Conservation (phyloP, 2,797 vertebrate species). For the Siniperca undulata region DNA sequence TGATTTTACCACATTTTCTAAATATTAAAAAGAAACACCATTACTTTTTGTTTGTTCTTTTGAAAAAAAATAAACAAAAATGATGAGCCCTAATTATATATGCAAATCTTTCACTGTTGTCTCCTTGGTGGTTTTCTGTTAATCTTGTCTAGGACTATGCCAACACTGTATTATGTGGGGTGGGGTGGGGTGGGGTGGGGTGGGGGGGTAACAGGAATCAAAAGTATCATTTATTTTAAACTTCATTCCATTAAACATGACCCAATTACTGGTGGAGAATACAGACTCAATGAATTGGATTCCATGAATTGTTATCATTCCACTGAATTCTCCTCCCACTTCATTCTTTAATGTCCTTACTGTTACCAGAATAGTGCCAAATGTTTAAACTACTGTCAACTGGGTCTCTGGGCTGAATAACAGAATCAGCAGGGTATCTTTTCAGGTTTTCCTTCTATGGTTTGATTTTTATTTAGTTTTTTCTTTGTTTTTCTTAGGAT, state of each 20-base stretch:
- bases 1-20: neutral
- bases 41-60: neutral
- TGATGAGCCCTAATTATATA: constrained; percentile 1
- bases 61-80: neutral
- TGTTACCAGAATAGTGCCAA: constrained; percentile 25
- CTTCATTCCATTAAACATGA: neutral
- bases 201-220: neutral
- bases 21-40: neutral
- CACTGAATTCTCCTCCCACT: neutral
- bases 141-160: neutral
- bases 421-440: neutral
- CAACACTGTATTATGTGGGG: constrained; percentile 7
- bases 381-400: constrained; percentile 35
- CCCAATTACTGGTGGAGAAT: neutral
- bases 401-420: neutral
- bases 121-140: neutral
- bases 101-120: neutral
- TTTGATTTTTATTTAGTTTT: neutral
- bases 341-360: neutral
- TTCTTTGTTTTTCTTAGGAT: neutral
- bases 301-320: neutral
- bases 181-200: neutral
- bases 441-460: neutral
- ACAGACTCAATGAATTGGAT: neutral
- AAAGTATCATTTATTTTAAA: neutral